Evolutionary conservation across 37 sponge, comb jelly and placozoan species (phyloP), one percentile per base, ranked within the genome.

Genomic region (Halichondria panicea): DNA sequence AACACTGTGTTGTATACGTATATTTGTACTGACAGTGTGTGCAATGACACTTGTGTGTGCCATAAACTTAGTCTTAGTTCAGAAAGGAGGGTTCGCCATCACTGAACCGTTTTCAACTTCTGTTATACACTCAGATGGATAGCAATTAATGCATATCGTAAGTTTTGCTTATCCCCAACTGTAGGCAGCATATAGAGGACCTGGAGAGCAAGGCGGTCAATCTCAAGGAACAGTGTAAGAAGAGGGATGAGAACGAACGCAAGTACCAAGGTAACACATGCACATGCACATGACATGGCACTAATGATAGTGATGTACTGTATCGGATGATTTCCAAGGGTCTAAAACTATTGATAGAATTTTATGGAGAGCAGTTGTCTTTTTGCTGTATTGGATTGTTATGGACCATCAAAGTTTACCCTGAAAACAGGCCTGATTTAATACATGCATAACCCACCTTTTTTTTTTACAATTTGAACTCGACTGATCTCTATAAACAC

Each of bases 241-340:
- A 84, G 82, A 91, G 71, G 48, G 89, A 90, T 25, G 92, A 94
- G 59, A 87, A 79, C 59, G 92, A 91, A 45, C 48, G 33, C 37
- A 87, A 91, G 45, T 84, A 80, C 31, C 92, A 88, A 81, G 95
- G 95, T 90, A 24, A 53, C 70, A 12, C 21, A 31, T 21, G 55
- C 24, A 21, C 7, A 1, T 58, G 43, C 25, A n/a, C n/a, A n/a
- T n/a, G n/a, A n/a, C n/a, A n/a, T n/a, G n/a, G n/a, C n/a, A n/a
- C n/a, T n/a, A n/a, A n/a, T n/a, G n/a, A n/a, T n/a, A n/a, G n/a
- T n/a, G n/a, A n/a, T n/a, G n/a, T n/a, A n/a, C n/a, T n/a, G n/a
- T n/a, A n/a, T n/a, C n/a, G n/a, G n/a, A n/a, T n/a, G n/a, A n/a
- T n/a, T n/a, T n/a, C n/a, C n/a, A n/a, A n/a, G n/a, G n/a, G n/a